phyloP scores from a whole-genome alignment of 1,140 invertebrate species.

The Trypoxylus dichotomus region DNA sequence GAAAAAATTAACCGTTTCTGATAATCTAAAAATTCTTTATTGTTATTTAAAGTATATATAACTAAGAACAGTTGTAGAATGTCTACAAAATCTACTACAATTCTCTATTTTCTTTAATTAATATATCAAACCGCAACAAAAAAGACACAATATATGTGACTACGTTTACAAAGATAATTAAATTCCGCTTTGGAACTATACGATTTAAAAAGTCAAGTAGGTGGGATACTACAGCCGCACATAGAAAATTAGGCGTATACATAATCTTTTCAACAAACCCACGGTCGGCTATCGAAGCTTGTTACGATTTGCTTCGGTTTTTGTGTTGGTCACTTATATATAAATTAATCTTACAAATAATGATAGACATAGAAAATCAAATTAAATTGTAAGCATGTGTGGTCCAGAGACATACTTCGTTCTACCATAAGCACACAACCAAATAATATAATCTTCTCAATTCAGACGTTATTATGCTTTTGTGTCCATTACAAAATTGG shows the following conservation, averaged over 20 bases:
- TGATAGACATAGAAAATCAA: constrained; percentile 20
- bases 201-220: not conserved
- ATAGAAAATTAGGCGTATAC: constrained; percentile 5
- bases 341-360: constrained; percentile 24
- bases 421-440: not conserved
- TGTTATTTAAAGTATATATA: no score
- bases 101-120: no score
- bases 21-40: no score
- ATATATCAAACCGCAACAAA: no score
- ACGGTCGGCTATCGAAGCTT: not conserved
- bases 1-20: no score
- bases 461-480: not conserved
- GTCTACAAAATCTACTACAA: no score
- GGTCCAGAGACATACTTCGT: not conserved
- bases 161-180: no score
- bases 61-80: no score
- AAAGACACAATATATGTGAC: no score
- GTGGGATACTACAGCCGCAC: not conserved
- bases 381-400: constrained; percentile 18
- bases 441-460: not conserved
- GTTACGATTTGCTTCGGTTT: constrained; percentile 17
- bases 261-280: constrained; percentile 6
- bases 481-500: not conserved
- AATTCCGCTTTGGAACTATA: no score
- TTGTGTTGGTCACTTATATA: constrained; percentile 20